Evolutionary conservation across 2,113 vertebrate species (phyloP).

Genomic region (Neolamprologus modestus): DNA sequence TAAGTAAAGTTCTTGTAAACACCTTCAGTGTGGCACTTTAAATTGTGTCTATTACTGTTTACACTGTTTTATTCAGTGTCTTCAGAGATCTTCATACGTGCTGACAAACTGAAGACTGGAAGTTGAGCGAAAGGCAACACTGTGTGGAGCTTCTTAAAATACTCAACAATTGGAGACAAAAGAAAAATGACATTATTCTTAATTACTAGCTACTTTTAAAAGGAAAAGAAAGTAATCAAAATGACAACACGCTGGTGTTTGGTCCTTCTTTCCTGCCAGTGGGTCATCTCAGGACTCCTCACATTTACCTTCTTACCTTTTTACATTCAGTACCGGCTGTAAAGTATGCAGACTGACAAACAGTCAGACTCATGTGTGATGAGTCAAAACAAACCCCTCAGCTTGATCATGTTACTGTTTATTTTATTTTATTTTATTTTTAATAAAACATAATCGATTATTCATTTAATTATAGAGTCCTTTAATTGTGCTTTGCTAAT

Average conservation of each 20-base stretch:
- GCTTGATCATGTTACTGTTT: not conserved
- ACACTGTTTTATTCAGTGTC: not conserved
- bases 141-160: not conserved
- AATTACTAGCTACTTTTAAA: not conserved
- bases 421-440: not conserved
- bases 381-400: not conserved
- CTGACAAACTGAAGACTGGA: not conserved
- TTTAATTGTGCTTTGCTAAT: not conserved
- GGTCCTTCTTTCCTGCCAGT: not conserved
- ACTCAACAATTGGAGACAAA: not conserved
- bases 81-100: not conserved
- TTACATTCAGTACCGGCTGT: not conserved
- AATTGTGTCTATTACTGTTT: not conserved
- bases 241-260: fast-evolving
- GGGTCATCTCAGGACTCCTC: not conserved
- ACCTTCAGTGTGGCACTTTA: not conserved
- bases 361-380: not conserved
- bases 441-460: fast-evolving
- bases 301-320: not conserved
- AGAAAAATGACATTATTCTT: not conserved
- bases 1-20: not conserved
- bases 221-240: not conserved
- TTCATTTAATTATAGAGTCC: not conserved
- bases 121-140: fast-evolving
- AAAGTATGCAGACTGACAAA: not conserved